phyloP scores from a whole-genome alignment of 2,797 vertebrate species.

The Denticeps clupeoides region DNA sequence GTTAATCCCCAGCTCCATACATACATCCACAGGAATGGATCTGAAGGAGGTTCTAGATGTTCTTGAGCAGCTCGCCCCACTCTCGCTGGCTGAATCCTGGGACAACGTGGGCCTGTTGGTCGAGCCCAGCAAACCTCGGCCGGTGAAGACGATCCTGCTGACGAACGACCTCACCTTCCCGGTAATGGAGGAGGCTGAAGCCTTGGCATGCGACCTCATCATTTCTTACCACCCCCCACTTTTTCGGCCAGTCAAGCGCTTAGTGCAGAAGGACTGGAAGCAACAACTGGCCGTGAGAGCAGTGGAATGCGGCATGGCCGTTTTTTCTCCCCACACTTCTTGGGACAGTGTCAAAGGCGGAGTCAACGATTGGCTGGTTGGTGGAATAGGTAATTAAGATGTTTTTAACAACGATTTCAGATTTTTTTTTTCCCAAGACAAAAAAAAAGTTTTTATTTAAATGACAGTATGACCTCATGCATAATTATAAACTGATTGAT shows the following conservation, averaged over 20 bases:
- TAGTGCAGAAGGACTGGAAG: slow-evolving; percentile 82
- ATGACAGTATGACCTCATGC: too few relatives aligned
- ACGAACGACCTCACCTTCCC: slow-evolving; percentile 81
- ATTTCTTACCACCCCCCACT: slow-evolving; percentile 88
- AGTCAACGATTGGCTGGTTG: slow-evolving; percentile 80
- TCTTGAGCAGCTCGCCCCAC: slow-evolving; percentile 73
- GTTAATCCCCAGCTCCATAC: too few relatives aligned
- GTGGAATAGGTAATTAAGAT: slow-evolving; percentile 73
- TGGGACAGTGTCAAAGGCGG: slow-evolving; percentile 77
- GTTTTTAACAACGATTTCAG: too few relatives aligned
- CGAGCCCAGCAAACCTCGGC: slow-evolving; percentile 72
- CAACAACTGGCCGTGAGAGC: slow-evolving; percentile 74
- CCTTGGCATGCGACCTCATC: slow-evolving; percentile 64
- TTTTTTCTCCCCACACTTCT: slow-evolving; percentile 91
- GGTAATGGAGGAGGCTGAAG: slow-evolving; percentile 80
- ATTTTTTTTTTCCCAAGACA: too few relatives aligned
- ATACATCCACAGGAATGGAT: slow-evolving; percentile 50
- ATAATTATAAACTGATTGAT: too few relatives aligned
- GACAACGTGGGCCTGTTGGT: slow-evolving; percentile 90
- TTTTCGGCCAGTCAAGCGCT: slow-evolving; percentile 69
- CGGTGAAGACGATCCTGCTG: slow-evolving; percentile 68
- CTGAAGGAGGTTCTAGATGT: slow-evolving; percentile 63
- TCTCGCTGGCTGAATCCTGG: slow-evolving; percentile 83
- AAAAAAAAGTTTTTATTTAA: too few relatives aligned
- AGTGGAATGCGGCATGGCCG: slow-evolving; percentile 68